Evolutionary conservation across 2,113 vertebrate genomes (phyloP).

Genomic region (Petromus typicus): DNA sequence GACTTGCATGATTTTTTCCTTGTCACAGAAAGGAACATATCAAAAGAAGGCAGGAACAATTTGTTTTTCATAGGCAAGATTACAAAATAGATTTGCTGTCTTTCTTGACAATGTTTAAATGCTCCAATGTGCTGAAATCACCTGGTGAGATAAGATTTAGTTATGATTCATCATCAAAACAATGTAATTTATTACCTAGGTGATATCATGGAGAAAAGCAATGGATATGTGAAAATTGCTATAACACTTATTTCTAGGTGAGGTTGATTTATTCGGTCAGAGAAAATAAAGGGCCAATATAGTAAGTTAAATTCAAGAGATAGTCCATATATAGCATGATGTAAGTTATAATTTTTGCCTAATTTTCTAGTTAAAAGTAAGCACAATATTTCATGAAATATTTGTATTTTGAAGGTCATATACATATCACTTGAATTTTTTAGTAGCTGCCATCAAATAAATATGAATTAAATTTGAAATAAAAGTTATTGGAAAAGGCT

Average conservation of each 20-base stretch:
- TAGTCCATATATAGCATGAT: neutral
- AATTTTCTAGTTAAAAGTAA: neutral
- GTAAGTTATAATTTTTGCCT: neutral
- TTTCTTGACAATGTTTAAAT: neutral
- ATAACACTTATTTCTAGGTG: rapidly evolving
- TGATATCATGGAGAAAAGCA: neutral
- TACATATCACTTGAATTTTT: neutral
- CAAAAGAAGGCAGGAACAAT: neutral
- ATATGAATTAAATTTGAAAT: neutral
- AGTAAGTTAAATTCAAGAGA: neutral
- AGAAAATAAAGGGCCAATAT: neutral
- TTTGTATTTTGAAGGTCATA: neutral
- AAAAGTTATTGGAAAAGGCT: neutral
- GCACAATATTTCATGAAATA: neutral
- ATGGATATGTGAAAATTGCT: neutral
- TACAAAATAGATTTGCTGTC: neutral
- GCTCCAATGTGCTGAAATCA: neutral
- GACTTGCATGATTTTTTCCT: neutral
- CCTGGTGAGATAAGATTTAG: slow-evolving; percentile 63
- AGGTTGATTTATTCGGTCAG: neutral
- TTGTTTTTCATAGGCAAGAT: neutral
- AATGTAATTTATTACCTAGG: neutral
- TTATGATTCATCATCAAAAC: slow-evolving; percentile 50
- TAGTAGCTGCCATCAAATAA: neutral
- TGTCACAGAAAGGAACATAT: neutral